These are phyloP conservation scores for Sprattus sprattus DNA, from an alignment of 2,113 vertebrate species.

Conservation along the genomic window DNA sequence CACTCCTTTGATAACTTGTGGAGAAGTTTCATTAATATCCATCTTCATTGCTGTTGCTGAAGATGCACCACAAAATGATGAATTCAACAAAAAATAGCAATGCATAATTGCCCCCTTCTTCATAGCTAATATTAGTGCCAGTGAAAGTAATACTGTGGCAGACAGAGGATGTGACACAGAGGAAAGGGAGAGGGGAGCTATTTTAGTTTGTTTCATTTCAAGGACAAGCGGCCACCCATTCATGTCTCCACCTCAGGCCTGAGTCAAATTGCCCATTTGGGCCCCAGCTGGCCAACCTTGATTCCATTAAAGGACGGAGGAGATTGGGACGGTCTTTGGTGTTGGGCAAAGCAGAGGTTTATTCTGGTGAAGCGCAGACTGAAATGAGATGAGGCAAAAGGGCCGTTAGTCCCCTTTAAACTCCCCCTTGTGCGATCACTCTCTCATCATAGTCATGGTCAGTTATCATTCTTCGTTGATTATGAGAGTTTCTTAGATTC, in stretches of 20 bases:
- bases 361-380: slow-evolving; percentile 12
- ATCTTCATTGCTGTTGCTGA: neutral
- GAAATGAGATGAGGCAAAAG: slow-evolving; percentile 35
- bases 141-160: slow-evolving; percentile 1
- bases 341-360: slow-evolving; percentile 11
- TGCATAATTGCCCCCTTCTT: neutral
- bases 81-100: neutral
- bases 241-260: slow-evolving; percentile 30
- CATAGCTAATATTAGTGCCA: neutral
- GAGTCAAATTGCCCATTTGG: slow-evolving; percentile 39
- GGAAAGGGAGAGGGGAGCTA: slow-evolving; percentile 12
- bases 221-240: slow-evolving; percentile 35
- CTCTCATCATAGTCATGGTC: neutral
- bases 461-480: neutral
- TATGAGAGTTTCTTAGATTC: slow-evolving; percentile 7
- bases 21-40: neutral
- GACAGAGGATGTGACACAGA: neutral
- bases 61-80: neutral
- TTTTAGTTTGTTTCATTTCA: slow-evolving; percentile 40
- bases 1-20: too few species aligned
- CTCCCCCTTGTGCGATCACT: neutral
- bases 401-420: slow-evolving; percentile 22
- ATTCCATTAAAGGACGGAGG: slow-evolving; percentile 41
- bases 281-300: slow-evolving; percentile 42
- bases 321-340: slow-evolving; percentile 32